Evolutionary conservation across 1,140 invertebrate genomes (phyloP), one percentile per base, ranked within the genome.

Genomic region (Panagrolaimus sp.): DNA sequence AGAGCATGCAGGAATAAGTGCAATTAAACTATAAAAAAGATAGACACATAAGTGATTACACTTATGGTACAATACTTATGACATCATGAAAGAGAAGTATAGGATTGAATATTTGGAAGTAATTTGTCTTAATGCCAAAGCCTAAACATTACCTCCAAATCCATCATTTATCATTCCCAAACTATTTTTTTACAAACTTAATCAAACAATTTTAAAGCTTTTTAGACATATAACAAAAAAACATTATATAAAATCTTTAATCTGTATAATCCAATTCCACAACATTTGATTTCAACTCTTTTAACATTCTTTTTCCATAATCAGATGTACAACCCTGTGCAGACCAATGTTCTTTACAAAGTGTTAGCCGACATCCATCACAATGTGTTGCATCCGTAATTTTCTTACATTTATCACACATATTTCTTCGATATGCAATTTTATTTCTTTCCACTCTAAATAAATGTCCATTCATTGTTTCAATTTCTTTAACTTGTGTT

Each of bases 251-350:
- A 63, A 5, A n/a, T 1, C 7, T 38, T n/a, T 23, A 63, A n/a
- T 38, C n/a, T 16, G n/a, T 14, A 23, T 43, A 72, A 44, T 70
- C 68, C 20, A 70, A 14, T 57, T 70, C 69, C 4, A 68, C 69
- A 27, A 70, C 23, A 44, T 70, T 70, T 16, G 42, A 16, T 42
- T 62, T 42, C 1, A 70, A 27, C 11, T 70, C 25, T 16, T 71
- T 25, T 5, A 70, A 38, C 69, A 70, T 70, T 65, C 69, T 2
- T n/a, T 70, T 51, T n/a, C 69, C 66, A 38, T 57, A 70, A n/a
- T 69, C 69, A 14, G 13, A 67, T 9, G 68, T 61, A 43, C 69
- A 70, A 13, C 69, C 27, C 7, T 38, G 63, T n/a, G 66, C 25
- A 13, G 23, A n/a, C 16, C 9, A 51, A 47, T 70, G 69, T 9